Base-by-base conservation (phyloP, 2,113 vertebrate species). In the Gila orcuttii region DNA sequence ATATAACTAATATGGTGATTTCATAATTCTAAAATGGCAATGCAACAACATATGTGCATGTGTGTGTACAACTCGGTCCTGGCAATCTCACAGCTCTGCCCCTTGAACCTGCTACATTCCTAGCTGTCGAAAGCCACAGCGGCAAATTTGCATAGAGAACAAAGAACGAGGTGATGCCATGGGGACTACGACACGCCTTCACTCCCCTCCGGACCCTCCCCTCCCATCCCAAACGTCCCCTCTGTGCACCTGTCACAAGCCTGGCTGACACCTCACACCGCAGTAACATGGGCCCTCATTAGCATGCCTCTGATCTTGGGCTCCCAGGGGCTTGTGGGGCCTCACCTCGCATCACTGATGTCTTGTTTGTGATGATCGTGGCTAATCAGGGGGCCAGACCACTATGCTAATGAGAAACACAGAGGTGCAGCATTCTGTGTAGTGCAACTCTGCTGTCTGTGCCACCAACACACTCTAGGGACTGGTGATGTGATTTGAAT, bases 261-360 rank as follows among this genome's bases (percentile, higher is more conserved):
- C 82, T 93, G 93, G 93, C 94, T 95, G 95, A 95, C 93, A 93
- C 94, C 95, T 95, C 94, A 92, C 91, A 89, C 92, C 88, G 91
- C 95, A 94, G 94, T 94, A 94, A 94, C 91, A 93, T 91, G 90
- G 88, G 91, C 93, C 93, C 95, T 95, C 95, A 95, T 95, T 95
- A 96, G 94, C 95, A 95, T 95, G 92, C 91, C 93, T 95, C 93
- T 95, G 94, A 96, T 95, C 93, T 84, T 93, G 92, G 92, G 94
- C 94, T 94, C 95, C 95, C 92, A 91, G 90, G 92, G 91, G 92
- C 91, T 91, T 90, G 93, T 92, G 86, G 92, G 92, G 93, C 94
- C 94, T 94, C 93, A 94, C 93, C 94, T 91, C 88, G 88, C 92
- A 92, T 94, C 89, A 90, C 91, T 92, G 92, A 93, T 92, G 92